These are phyloP conservation scores for Myrmecophaga tridactyla DNA, from an alignment of 2,113 vertebrate genomes.

Conservation along the genomic window DNA sequence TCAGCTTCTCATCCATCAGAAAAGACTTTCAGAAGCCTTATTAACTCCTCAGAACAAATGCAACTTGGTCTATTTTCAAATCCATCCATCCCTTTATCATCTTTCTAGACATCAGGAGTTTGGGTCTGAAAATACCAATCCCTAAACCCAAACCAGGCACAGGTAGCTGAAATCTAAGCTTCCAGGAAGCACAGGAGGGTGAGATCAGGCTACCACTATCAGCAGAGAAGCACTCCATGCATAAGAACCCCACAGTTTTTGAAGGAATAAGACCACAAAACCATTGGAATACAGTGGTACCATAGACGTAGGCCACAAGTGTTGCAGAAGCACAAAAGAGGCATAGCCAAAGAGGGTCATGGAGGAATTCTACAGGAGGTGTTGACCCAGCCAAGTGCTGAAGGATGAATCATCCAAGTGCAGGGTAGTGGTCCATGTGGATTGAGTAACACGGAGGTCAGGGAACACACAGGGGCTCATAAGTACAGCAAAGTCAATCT, in stretches of 20 bases:
- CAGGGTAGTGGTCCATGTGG: not conserved
- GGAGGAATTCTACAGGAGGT: not conserved
- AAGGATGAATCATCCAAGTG: not conserved
- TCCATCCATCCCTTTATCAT: not conserved
- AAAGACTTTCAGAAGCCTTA: not conserved
- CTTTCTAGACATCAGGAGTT: not conserved
- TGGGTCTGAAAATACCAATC: not conserved
- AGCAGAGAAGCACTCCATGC: not conserved
- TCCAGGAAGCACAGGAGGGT: not conserved
- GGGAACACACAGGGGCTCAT: not conserved
- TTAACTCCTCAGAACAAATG: not conserved
- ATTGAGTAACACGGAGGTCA: not conserved
- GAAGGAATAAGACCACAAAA: not conserved
- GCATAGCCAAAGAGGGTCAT: not conserved
- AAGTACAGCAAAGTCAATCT: not conserved
- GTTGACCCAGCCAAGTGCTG: not conserved
- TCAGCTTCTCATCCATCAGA: not conserved
- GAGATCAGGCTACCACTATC: not conserved
- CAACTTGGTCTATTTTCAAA: not conserved
- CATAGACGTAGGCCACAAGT: not conserved
- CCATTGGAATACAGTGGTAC: not conserved
- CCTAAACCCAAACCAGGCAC: not conserved
- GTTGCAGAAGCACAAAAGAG: not conserved
- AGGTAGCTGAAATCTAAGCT: not conserved
- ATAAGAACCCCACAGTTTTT: not conserved